Percentiles rank a stretch among this genome's conserved stretches.
Conservation (phyloP, 2,797 vertebrate species). For the Rhynchotus rufescens region DNA sequence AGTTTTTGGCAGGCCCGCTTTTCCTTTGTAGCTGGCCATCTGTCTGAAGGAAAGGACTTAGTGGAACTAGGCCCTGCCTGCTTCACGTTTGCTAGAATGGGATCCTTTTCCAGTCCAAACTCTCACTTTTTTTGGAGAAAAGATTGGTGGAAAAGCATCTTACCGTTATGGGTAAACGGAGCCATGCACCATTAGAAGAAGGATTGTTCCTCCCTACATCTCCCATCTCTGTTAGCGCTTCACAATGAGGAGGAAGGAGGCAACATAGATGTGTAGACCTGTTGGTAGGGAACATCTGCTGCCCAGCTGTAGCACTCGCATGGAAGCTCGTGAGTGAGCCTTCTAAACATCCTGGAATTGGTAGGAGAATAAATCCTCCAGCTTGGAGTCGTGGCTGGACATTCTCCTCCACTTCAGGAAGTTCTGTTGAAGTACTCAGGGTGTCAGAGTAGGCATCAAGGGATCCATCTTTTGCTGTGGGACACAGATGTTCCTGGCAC, state of each 20-base stretch:
- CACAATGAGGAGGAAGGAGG: rapidly evolving
- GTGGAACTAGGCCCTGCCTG: neutral
- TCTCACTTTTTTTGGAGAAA: neutral
- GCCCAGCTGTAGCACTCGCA: neutral
- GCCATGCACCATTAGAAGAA: neutral
- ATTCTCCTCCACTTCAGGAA: neutral
- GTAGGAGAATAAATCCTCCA: neutral
- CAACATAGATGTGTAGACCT: neutral
- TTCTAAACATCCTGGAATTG: neutral
- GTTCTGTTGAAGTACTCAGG: neutral
- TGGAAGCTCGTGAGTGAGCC: neutral
- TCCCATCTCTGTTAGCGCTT: neutral
- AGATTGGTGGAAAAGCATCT: neutral
- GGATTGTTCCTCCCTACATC: neutral
- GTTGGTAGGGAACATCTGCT: neutral
- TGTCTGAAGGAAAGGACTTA: neutral
- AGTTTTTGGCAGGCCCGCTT: neutral
- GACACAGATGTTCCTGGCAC: neutral
- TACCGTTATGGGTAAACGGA: neutral
- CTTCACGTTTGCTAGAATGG: neutral
- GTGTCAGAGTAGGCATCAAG: neutral
- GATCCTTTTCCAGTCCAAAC: neutral
- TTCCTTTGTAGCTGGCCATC: neutral
- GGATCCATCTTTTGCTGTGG: rapidly evolving
- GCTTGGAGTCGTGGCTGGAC: neutral